Evolutionary conservation across 1,140 invertebrate genomes (phyloP), one percentile per base, ranked within the genome.

Genomic region (Doryteuthis pealeii): DNA sequence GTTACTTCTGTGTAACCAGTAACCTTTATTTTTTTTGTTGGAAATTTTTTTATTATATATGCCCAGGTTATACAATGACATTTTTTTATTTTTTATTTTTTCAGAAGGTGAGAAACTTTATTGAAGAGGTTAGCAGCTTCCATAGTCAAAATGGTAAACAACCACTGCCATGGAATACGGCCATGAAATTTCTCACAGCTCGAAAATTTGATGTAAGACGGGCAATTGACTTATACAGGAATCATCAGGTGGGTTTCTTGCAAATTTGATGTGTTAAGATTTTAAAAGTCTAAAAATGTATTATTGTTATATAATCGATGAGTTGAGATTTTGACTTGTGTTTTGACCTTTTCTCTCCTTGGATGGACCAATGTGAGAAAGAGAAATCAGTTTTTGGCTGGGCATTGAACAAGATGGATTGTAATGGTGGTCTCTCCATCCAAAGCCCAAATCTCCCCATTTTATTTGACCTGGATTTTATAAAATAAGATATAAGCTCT

Each of bases 151-250:
- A 80, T 12, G 71, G 75, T 12, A 76, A 80, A 62, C 74, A 75
- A 32, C 80, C 83, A 33, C 76, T 87, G 66, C 49, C 82, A 74
- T 85, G 84, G 82, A 80, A 77, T 18, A 82, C 80, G n/a, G 96
- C 96, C n/a, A 91, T 98, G 69, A 96, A 97, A 88, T 99, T 98
- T 90, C 89, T 98, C 79, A 92, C 95, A 82, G 96, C 96, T 71
- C 91, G 96, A 65, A 99, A 98, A 89, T 99, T 98, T 87, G 96
- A 98, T 87, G 93, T 97, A 33, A 89, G 91, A 28, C 91, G 96
- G 82, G 96, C 96, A 26, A 90, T 97, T 31, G 91, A 93, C 26
- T 89, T 99, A 12, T 97, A 95, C 87, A 91, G 95, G 82, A 93
- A 96, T 83, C 96, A 99, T 89, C 94, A 98, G 89, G 92, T 88